phyloP scores from a whole-genome alignment of 2,113 vertebrate species.

The Chaetura pelagica region DNA sequence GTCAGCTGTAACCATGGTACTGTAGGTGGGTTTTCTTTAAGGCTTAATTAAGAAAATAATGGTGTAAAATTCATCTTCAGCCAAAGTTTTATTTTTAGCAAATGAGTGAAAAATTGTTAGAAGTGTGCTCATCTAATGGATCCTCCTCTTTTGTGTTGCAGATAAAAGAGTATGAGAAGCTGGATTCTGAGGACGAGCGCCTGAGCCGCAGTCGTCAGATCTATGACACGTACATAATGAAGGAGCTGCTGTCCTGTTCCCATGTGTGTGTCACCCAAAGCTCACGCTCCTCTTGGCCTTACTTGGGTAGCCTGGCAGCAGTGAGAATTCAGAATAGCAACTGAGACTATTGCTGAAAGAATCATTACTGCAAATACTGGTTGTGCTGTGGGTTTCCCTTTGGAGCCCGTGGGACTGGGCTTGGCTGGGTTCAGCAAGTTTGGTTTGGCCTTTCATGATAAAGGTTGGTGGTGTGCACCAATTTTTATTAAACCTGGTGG shows the following conservation, averaged over 20 bases:
- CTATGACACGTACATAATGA: conserved; percentile 96
- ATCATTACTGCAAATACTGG: no score
- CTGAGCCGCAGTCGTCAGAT: conserved; percentile 90
- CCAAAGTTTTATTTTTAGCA: background rate
- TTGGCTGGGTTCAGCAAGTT: background rate
- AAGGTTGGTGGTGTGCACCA: background rate
- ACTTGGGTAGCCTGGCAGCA: background rate
- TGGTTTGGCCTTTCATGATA: no score
- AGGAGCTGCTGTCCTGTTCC: conserved; percentile 95
- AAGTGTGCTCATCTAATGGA: background rate
- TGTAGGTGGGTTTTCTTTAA: background rate
- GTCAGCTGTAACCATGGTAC: accelerated
- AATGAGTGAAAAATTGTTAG: background rate
- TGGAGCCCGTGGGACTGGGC: background rate
- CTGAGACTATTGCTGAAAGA: background rate
- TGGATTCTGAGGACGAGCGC: conserved; percentile 93
- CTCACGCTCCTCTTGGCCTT: background rate
- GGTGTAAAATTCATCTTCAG: background rate
- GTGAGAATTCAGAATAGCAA: background rate
- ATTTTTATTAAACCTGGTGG: no score
- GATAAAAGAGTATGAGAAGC: conserved; percentile 95
- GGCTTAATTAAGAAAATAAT: background rate
- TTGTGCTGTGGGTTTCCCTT: background rate
- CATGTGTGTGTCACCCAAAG: conserved; percentile 79
- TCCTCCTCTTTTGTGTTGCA: conserved; percentile 30